phyloP scores from a whole-genome alignment of 1,140 invertebrate genomes.

The Neomicropteryx cornuta region DNA sequence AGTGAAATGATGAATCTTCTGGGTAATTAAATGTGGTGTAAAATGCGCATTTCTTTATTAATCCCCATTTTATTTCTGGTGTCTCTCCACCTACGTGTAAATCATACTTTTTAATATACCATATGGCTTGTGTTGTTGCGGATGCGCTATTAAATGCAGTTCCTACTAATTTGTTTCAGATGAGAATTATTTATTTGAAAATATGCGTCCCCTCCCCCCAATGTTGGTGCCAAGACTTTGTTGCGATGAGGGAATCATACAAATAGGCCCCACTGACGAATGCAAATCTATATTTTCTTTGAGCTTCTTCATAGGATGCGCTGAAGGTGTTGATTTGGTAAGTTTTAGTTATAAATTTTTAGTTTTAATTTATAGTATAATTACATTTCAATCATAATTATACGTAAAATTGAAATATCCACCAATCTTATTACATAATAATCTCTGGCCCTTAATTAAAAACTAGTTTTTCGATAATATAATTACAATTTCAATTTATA shows the following conservation, averaged over 20 bases:
- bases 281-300: slow-evolving; percentile 5
- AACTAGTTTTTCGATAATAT: too few relatives aligned
- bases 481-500: too few relatives aligned
- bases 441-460: too few relatives aligned
- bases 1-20: too few relatives aligned
- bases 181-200: neutral
- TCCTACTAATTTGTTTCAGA: neutral
- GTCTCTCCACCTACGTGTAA: too few relatives aligned
- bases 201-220: neutral
- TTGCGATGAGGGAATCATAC: slow-evolving; percentile 6
- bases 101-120: too few relatives aligned
- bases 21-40: too few relatives aligned
- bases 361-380: neutral
- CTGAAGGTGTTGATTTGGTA: slow-evolving; percentile 6
- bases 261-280: slow-evolving; percentile 2
- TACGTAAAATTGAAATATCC: too few relatives aligned
- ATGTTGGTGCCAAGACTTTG: neutral
- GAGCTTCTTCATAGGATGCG: slow-evolving; percentile 1
- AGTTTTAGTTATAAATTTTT: neutral
- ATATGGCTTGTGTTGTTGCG: neutral
- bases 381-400: slow-evolving; percentile 1
- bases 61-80: neutral
- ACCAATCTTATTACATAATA: too few relatives aligned
- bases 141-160: neutral
- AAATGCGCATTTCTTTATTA: neutral